These are phyloP conservation scores for Cricetomys ansorgei DNA, from an alignment of 2,113 vertebrate species.

Conservation along the genomic window DNA sequence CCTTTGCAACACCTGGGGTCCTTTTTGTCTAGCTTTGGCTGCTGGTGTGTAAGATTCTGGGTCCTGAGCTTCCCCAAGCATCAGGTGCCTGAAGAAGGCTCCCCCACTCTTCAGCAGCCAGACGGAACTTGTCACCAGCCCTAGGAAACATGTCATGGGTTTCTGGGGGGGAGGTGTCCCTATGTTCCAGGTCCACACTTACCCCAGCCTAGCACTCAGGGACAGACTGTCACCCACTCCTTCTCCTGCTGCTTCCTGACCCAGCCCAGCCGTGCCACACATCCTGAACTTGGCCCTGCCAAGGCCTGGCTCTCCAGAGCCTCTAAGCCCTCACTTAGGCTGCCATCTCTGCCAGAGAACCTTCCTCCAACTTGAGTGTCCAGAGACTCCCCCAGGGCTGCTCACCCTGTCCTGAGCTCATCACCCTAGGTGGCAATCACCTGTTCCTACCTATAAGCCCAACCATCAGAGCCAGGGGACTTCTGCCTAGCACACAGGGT, in stretches of 20 bases:
- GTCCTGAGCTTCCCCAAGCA: neutral
- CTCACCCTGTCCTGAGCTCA: neutral
- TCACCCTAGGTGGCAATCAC: neutral
- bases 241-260: neutral
- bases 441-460: neutral
- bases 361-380: neutral
- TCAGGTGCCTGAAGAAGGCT: neutral
- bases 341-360: neutral
- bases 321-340: neutral
- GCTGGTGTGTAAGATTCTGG: neutral
- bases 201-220: neutral
- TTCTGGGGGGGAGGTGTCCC: neutral
- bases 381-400: neutral
- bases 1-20: neutral
- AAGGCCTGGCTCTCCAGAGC: neutral
- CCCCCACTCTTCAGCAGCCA: neutral
- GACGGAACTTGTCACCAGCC: neutral
- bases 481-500: neutral
- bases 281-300: neutral
- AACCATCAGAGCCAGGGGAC: neutral
- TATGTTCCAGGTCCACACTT: neutral
- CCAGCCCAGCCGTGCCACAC: neutral
- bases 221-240: neutral
- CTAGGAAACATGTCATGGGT: neutral
- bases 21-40: neutral